phyloP scores from a whole-genome alignment of 2,113 vertebrate species.

The Calidris pygmaea region DNA sequence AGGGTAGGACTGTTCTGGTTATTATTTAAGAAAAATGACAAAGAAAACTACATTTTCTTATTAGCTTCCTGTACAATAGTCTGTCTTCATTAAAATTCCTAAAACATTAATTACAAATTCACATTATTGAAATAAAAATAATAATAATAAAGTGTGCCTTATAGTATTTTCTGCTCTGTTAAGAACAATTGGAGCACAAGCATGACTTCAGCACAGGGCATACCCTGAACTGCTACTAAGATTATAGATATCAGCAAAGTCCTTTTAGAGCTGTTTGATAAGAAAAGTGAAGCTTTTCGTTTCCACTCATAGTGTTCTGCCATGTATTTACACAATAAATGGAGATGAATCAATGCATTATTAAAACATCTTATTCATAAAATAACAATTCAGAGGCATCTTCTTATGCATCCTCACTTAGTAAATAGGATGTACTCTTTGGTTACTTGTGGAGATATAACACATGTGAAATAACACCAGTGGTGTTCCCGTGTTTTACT shows the following conservation, averaged over 20 bases:
- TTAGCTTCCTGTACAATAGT: not conserved
- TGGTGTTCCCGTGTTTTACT: not conserved
- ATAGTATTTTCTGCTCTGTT: not conserved
- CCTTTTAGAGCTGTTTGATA: not conserved
- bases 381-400: not conserved
- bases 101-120: not conserved
- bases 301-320: not conserved
- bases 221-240: not conserved
- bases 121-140: not conserved
- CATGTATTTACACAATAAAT: not conserved
- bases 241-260: not conserved
- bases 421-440: not conserved
- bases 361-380: not conserved
- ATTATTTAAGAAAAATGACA: not conserved
- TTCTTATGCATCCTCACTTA: not conserved
- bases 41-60: not conserved
- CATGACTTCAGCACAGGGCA: not conserved
- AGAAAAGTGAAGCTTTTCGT: not conserved
- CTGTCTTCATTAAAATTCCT: not conserved
- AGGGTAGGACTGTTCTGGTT: accelerated
- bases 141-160: accelerated
- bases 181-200: not conserved
- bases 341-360: not conserved
- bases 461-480: not conserved
- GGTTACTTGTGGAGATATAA: not conserved